Percentiles rank a stretch among this genome's conserved stretches.
These are phyloP conservation scores for Diplosoma virens DNA, from an alignment of 23 tunicate genomes.

Conservation along the genomic window DNA sequence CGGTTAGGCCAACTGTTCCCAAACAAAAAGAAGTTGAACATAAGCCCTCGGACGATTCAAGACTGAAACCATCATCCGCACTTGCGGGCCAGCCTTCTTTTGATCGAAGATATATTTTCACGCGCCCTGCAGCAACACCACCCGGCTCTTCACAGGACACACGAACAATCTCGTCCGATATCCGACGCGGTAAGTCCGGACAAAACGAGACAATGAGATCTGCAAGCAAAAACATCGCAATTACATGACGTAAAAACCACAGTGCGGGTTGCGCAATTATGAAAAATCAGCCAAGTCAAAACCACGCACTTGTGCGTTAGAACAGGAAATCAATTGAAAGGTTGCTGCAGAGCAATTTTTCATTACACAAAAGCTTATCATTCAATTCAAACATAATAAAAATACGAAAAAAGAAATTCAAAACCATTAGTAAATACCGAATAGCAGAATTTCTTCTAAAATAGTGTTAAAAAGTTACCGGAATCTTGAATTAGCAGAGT, in stretches of 20 bases:
- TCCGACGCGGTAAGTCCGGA: constrained; percentile 21
- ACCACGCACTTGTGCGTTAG: neutral
- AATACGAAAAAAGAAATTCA: too few species aligned
- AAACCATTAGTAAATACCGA: too few species aligned
- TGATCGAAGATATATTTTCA: constrained; percentile 7
- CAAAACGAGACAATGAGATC: constrained; percentile 22
- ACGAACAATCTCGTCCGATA: constrained; percentile 34
- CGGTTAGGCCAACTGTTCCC: constrained; percentile 27
- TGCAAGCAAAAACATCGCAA: neutral
- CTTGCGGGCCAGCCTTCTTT: neutral
- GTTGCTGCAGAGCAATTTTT: too few species aligned
- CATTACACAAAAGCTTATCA: too few species aligned
- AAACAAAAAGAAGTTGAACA: constrained; percentile 3
- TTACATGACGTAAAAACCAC: neutral
- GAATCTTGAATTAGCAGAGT: too few species aligned
- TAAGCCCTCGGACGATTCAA: neutral
- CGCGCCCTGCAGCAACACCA: constrained; percentile 23
- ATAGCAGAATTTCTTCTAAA: too few species aligned
- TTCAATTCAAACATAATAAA: too few species aligned
- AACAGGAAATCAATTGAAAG: too few species aligned
- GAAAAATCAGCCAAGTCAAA: neutral
- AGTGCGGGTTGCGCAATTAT: neutral
- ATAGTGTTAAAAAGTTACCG: too few species aligned
- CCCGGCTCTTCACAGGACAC: constrained; percentile 37
- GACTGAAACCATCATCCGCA: neutral